Evolutionary conservation across 2,113 vertebrate genomes (phyloP).

Genomic region (Pituophis catenifer): DNA sequence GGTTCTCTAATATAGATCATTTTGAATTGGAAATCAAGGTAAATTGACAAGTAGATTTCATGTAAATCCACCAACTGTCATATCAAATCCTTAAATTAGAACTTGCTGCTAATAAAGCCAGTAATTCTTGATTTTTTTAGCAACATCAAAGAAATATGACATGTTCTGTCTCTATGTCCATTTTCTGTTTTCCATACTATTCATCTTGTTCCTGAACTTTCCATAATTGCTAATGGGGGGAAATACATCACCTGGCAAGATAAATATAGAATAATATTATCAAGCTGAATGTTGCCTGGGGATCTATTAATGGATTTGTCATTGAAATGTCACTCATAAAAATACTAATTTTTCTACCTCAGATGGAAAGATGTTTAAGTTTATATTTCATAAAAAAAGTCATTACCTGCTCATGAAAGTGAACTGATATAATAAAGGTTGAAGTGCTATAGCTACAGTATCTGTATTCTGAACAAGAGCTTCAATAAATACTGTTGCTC

Average conservation of each 20-base stretch:
- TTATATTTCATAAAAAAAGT: slow-evolving; percentile 41
- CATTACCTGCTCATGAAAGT: slow-evolving; percentile 28
- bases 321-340: slow-evolving; percentile 57
- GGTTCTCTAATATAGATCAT: not conserved
- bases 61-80: not conserved
- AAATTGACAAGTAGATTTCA: not conserved
- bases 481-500: slow-evolving; percentile 14
- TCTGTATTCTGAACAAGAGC: slow-evolving; percentile 15
- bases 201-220: slow-evolving; percentile 24
- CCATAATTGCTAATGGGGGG: not conserved
- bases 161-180: slow-evolving; percentile 1
- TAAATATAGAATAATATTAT: slow-evolving; percentile 31
- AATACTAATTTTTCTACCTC: slow-evolving; percentile 47
- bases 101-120: not conserved
- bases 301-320: slow-evolving; percentile 57
- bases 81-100: not conserved
- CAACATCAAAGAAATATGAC: slow-evolving; percentile 12
- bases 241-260: slow-evolving; percentile 22
- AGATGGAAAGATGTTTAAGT: slow-evolving; percentile 26
- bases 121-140: not conserved
- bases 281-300: slow-evolving; percentile 26
- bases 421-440: slow-evolving; percentile 25
- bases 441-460: not conserved
- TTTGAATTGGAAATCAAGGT: not conserved
- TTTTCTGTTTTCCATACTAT: not conserved